Conservation (phyloP, 2,888 invertebrate species). For the Gastracanthus pulcherrimus region DNA sequence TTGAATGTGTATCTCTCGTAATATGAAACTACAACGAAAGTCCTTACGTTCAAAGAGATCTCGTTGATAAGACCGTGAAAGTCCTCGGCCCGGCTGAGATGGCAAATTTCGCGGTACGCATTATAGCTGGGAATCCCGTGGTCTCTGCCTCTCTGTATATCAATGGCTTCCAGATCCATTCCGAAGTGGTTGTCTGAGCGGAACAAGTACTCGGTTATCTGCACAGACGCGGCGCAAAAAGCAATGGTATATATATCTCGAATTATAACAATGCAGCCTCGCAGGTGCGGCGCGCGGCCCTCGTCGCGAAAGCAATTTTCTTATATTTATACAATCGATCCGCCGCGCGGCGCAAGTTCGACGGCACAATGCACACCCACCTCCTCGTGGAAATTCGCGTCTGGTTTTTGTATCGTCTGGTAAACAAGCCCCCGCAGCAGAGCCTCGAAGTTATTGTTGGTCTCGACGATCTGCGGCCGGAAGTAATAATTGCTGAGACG, state of each 20-base stretch:
- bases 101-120: constrained; percentile 80
- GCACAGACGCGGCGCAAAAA: neutral
- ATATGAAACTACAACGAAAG: neutral
- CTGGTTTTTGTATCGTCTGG: constrained; percentile 80
- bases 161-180: constrained; percentile 82
- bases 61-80: constrained; percentile 74
- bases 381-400: constrained; percentile 80
- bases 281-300: too few species aligned
- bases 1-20: too few species aligned
- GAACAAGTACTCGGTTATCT: constrained; percentile 72
- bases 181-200: constrained; percentile 75
- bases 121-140: constrained; percentile 84
- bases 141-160: constrained; percentile 83
- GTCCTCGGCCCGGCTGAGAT: constrained; percentile 67
- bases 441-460: constrained; percentile 78
- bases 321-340: neutral
- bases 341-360: neutral
- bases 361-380: constrained; percentile 64
- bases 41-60: constrained; percentile 71
- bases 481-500: constrained; percentile 81
- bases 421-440: constrained; percentile 80
- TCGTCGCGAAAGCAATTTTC: neutral
- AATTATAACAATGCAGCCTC: neutral
- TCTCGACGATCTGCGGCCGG: constrained; percentile 80
- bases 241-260: neutral